Base-by-base conservation (phyloP, 2,113 vertebrate species). In the Silurus meridionalis region DNA sequence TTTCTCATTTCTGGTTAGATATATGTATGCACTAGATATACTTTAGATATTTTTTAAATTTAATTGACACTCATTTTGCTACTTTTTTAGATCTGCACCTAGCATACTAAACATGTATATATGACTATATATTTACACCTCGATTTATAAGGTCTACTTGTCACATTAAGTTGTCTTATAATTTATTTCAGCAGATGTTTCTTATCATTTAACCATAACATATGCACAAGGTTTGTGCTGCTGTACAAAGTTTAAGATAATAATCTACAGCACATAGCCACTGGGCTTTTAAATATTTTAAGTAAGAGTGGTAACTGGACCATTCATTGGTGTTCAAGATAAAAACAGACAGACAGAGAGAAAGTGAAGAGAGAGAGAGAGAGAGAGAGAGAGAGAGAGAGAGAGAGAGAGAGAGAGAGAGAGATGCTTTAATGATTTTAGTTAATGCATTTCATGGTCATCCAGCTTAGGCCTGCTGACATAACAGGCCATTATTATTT, bases 401-500 rank as follows among this genome's bases (percentile, higher is more conserved):
- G 25, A 46, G 15, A 77, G 17, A 77, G 46, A 46, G 46, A 57
- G n/a, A 23, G 46, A 83, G 80, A 78, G 80, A 48, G 80, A 86
- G 15, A 86, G 85, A 82, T 86, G 85, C 55, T 82, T 81, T 79
- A n/a, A 67, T 17, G 15, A 86, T 86, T 71, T 69, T 25, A 80
- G 21, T 52, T 66, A 72, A 77, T 82, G 67, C 77, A 85, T 85
- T 86, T 86, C 61, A 8, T 72, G 85, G 91, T 93, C 90, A 87
- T 92, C 89, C 91, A 92, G 89, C 89, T 85, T 60, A 74, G 84
- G 52, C 60, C 61, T 80, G 72, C 90, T 92, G 93, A 94, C 92
- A 94, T 91, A 87, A 88, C 84, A 88, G 83, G 58, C 91, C 91
- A 89, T 90, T 88, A 90, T 92, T 94, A 92, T 92, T 93, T 92